These are phyloP conservation scores for Chaetorhynchus papuensis DNA, from an alignment of 2,113 vertebrate genomes.

Conservation along the genomic window DNA sequence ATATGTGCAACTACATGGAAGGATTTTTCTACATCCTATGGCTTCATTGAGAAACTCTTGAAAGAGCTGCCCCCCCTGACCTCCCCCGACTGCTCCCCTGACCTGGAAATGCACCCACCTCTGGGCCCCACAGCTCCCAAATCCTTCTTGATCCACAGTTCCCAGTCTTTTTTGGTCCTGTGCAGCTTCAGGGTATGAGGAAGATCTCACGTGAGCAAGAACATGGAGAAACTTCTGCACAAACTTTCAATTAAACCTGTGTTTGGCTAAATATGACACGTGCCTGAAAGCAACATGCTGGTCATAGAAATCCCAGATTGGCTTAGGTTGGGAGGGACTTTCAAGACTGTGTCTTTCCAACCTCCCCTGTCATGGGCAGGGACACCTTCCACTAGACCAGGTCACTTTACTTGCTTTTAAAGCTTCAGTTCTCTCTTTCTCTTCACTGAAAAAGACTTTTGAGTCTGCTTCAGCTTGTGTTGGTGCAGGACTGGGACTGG, in stretches of 20 bases:
- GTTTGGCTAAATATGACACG: neutral
- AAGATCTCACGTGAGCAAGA: fast-evolving
- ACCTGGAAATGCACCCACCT: neutral
- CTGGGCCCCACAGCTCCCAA: neutral
- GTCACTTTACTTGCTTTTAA: neutral
- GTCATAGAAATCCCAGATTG: neutral
- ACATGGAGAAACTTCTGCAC: neutral
- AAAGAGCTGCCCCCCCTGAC: neutral
- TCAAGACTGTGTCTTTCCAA: neutral
- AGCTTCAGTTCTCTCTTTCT: neutral
- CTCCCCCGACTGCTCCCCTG: neutral
- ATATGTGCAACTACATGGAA: fast-evolving
- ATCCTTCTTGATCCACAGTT: neutral
- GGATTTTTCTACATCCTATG: neutral
- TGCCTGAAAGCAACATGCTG: neutral
- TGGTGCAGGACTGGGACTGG: neutral
- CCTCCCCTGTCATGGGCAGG: fast-evolving
- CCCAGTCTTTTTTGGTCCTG: neutral
- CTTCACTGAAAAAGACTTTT: neutral
- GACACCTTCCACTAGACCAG: neutral
- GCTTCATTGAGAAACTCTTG: neutral
- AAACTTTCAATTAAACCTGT: neutral
- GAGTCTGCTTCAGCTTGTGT: neutral
- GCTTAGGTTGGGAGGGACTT: neutral
- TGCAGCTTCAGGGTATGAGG: neutral